Base-by-base conservation (phyloP, 2,888 invertebrate species). In the Cryptus viduatorius region DNA sequence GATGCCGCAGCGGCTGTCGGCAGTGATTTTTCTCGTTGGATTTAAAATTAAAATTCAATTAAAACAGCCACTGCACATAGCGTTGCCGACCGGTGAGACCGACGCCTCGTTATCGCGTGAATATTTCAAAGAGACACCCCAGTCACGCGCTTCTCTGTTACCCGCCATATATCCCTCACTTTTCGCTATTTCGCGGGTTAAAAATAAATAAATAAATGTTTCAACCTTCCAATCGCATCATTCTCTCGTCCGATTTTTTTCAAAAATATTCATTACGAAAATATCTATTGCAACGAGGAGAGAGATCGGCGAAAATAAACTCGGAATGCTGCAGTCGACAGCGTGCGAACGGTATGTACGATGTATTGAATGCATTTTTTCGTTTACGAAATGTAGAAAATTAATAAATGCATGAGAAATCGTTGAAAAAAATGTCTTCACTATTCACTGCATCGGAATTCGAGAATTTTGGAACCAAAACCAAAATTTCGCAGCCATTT, bases 31-130 rank as follows among this genome's bases (percentile, higher is more conserved):
- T 42, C 56, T 78, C 68, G 59, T 48, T 44, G 61, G 86, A 87
- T 89, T 88, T 89, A 81, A 89, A 89, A 89, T 90, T 86, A 86
- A 89, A 86, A 90, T 89, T 84, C 80, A 69, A 86, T 89, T 87
- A 88, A 89, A 87, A 86, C 64, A 69, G 53, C 14, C 48, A 19
- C 5, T 8, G 67, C 50, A 14, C 1, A 8, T 37, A 50, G 8
- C 24, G 24, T 24, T 24, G 24, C 24, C 59, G 46, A 24, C 48
- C 59, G 3, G 14, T 14, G 56, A 19, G 86, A 87, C 84, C 86
- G 80, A 75, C 64, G 71, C 82, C 86, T 88, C 78, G 85, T 89
- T 90, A 88, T 87, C 87, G 85, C 84, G 85, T 88, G 86, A 90
- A 89, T 90, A 86, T 89, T 88, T 78, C n/a, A 77, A 79, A 46